These are phyloP conservation scores for Dipodomys merriami DNA, from an alignment of 2,113 vertebrate species.

Conservation along the genomic window DNA sequence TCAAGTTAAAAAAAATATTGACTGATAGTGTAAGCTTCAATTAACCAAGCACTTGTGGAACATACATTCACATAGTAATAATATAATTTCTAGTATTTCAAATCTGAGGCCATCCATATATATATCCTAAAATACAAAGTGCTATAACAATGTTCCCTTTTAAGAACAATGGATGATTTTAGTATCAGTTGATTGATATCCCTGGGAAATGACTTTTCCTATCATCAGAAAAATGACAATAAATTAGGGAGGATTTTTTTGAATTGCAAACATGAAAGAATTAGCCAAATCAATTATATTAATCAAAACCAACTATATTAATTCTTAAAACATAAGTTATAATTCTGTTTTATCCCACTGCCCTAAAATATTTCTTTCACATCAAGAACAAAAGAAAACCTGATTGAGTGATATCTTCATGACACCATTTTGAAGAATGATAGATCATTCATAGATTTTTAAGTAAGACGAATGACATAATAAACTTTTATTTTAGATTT, in stretches of 20 bases:
- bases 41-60: neutral
- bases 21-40: neutral
- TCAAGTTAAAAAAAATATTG: conserved; percentile 40
- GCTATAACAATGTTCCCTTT: neutral
- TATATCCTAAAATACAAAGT: neutral
- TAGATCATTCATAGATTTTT: neutral
- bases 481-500: neutral
- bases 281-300: neutral
- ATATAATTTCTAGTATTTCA: neutral
- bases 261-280: neutral
- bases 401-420: neutral
- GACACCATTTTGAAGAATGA: neutral
- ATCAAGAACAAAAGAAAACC: neutral
- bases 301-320: neutral
- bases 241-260: neutral
- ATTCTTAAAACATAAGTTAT: neutral
- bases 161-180: conserved; percentile 27
- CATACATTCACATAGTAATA: neutral
- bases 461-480: neutral
- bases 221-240: neutral
- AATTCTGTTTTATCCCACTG: neutral
- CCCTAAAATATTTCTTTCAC: conserved; percentile 21
- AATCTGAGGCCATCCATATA: neutral
- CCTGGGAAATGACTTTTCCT: conserved; percentile 14
- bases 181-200: neutral